phyloP scores from a whole-genome alignment of 2,888 invertebrate species.

The Drosophila antonietae region DNA sequence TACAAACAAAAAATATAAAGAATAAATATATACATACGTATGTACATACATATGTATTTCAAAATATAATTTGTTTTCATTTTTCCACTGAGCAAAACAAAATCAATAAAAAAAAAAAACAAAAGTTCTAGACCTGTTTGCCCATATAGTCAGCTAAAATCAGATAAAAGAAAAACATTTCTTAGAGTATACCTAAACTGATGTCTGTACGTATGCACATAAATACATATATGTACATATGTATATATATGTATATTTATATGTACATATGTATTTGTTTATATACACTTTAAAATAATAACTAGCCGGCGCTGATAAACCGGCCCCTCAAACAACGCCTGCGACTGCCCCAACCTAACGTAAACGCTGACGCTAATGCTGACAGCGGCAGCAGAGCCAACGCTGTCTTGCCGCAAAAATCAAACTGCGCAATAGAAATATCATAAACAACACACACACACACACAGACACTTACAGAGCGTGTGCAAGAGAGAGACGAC shows the following conservation, averaged over 20 bases:
- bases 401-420: conserved; percentile 56
- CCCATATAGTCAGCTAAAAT: background rate
- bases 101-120: background rate
- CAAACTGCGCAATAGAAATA: conserved; percentile 79
- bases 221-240: no score
- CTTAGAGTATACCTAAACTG: background rate
- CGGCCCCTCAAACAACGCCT: conserved; percentile 55
- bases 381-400: conserved; percentile 18
- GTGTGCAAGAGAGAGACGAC: background rate
- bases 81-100: background rate
- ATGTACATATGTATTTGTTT: background rate
- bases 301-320: conserved; percentile 77
- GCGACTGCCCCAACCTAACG: conserved; percentile 56
- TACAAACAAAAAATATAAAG: no score
- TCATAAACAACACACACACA: conserved; percentile 64
- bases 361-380: conserved; percentile 17
- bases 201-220: background rate
- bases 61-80: background rate
- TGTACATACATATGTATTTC: background rate
- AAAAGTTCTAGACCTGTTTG: background rate
- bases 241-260: background rate
- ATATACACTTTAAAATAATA: conserved; percentile 25
- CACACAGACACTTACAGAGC: background rate
- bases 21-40: background rate
- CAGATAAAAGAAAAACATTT: background rate